Evolutionary conservation across 2,113 vertebrate genomes (phyloP).

Genomic region (Aegithalos caudatus): DNA sequence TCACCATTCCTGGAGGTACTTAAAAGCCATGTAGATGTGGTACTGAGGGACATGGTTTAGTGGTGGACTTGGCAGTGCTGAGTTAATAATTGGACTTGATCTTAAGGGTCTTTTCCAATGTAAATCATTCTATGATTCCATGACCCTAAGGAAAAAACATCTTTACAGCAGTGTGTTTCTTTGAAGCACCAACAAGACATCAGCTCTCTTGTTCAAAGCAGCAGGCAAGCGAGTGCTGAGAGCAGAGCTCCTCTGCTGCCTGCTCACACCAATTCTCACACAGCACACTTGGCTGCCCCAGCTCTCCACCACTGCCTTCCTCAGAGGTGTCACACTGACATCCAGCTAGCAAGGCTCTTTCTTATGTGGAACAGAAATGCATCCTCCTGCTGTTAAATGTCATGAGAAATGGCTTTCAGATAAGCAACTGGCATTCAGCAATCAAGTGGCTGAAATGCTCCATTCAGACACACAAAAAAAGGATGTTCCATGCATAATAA

Average conservation of each 20-base stretch:
- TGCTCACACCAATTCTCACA: neutral
- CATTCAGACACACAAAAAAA: neutral
- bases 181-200: neutral
- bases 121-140: neutral
- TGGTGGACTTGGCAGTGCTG: neutral
- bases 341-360: neutral
- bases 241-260: neutral
- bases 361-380: neutral
- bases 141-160: neutral
- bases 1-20: neutral
- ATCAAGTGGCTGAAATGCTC: neutral
- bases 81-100: neutral
- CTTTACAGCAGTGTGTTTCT: neutral
- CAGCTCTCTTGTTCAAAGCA: neutral
- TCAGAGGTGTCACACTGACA: neutral
- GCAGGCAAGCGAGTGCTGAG: neutral
- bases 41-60: neutral
- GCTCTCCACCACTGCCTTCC: neutral
- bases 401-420: conserved; percentile 12
- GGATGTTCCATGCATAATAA: neutral
- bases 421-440: neutral
- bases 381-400: conserved; percentile 2
- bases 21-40: neutral
- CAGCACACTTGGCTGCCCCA: neutral
- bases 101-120: neutral